Conservation (phyloP, 1,140 invertebrate genomes). For the Tribolium madens region DNA sequence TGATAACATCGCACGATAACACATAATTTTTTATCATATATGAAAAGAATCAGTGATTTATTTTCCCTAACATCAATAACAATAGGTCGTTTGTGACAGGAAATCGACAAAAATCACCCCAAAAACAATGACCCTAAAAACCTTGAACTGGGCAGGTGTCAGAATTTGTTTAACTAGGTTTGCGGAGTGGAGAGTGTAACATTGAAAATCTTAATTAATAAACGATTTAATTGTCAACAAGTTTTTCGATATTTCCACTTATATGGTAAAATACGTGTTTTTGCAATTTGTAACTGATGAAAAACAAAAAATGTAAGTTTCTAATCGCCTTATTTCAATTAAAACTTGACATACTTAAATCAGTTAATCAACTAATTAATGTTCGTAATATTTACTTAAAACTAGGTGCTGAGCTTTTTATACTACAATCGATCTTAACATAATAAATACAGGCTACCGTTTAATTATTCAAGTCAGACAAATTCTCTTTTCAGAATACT, state of each 20-base stretch:
- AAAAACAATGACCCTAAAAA: neutral
- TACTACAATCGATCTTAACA: neutral
- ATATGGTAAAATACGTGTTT: neutral
- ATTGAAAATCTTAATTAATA: neutral
- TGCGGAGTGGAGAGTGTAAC: neutral
- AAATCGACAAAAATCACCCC: neutral
- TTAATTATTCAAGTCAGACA: neutral
- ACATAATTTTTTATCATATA: neutral
- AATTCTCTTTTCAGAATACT: too few species aligned
- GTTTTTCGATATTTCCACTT: too few species aligned
- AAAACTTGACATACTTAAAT: neutral
- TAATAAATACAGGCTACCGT: neutral
- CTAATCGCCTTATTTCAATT: neutral
- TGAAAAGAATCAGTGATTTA: neutral
- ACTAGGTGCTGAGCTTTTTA: neutral
- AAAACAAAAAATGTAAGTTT: neutral
- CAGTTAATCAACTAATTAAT: neutral
- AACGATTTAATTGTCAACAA: too few species aligned
- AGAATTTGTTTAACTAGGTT: neutral
- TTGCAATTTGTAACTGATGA: neutral
- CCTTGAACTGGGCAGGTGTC: neutral
- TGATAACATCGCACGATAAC: slow-evolving; percentile 3
- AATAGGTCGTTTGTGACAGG: neutral
- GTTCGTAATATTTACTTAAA: neutral
- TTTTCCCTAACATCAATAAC: neutral